Evolutionary conservation across 2,797 vertebrate species (phyloP).

Genomic region (Acipenser transmontanus): DNA sequence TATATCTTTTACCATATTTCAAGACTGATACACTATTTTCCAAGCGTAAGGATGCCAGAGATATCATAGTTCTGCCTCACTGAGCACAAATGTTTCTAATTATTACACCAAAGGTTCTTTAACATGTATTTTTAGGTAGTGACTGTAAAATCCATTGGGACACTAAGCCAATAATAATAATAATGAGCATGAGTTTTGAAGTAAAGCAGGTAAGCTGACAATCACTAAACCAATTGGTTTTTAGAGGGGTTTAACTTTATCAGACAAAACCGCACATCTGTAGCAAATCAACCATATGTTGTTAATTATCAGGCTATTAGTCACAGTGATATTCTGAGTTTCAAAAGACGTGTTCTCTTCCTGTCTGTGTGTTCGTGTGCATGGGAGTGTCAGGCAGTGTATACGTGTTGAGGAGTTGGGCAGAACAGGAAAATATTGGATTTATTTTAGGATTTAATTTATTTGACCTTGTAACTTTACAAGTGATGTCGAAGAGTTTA

Average conservation of each 20-base stretch:
- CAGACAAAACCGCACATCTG: constrained; percentile 46
- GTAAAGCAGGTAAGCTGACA: constrained; percentile 50
- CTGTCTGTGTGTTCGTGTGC: not conserved
- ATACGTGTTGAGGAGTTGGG: too few relatives aligned
- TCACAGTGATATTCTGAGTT: constrained; percentile 46
- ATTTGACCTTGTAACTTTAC: too few relatives aligned
- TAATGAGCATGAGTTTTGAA: constrained; percentile 52
- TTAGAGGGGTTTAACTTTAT: constrained; percentile 41
- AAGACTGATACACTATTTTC: too few relatives aligned
- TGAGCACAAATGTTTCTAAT: constrained; percentile 44
- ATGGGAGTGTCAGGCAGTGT: too few relatives aligned
- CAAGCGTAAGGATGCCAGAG: too few relatives aligned
- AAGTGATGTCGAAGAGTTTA: too few relatives aligned
- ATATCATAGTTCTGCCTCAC: not conserved
- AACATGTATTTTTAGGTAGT: constrained; percentile 29
- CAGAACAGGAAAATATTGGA: too few relatives aligned
- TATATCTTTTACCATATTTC: too few relatives aligned
- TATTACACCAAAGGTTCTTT: constrained; percentile 25
- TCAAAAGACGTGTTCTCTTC: not conserved
- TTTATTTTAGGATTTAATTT: too few relatives aligned
- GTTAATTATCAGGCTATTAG: constrained; percentile 58
- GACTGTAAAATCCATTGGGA: constrained; percentile 55
- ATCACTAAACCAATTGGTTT: constrained; percentile 41
- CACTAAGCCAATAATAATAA: constrained; percentile 54
- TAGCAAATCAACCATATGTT: constrained; percentile 55